A percentile compares a stretch with the other conserved stretches of the same genome.
phyloP scores from a whole-genome alignment of 2,888 invertebrate species.

The Drosophila macrospina region DNA sequence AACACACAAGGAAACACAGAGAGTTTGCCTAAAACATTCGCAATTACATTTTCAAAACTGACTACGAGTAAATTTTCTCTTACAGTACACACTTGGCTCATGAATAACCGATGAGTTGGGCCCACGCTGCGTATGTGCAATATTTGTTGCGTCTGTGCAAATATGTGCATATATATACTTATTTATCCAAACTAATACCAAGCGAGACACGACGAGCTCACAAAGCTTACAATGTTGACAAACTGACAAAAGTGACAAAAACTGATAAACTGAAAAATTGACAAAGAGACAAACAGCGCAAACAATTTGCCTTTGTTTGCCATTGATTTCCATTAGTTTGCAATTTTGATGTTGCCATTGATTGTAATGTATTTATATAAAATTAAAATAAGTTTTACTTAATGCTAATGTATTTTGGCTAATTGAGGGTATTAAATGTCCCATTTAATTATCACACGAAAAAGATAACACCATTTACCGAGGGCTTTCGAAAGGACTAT shows the following conservation, averaged over 20 bases:
- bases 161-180: slow-evolving; percentile 61
- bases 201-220: slow-evolving; percentile 17
- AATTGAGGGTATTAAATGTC: slow-evolving; percentile 54
- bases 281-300: slow-evolving; percentile 8
- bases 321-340: slow-evolving; percentile 48
- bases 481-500: not conserved
- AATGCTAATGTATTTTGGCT: slow-evolving; percentile 35
- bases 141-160: slow-evolving; percentile 47
- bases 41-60: slow-evolving; percentile 10
- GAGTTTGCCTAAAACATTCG: slow-evolving; percentile 11
- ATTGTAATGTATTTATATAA: slow-evolving; percentile 53
- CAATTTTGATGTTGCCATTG: slow-evolving; percentile 37
- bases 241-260: slow-evolving; percentile 16
- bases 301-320: slow-evolving; percentile 38
- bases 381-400: slow-evolving; percentile 32
- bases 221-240: slow-evolving; percentile 16
- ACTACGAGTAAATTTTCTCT: slow-evolving; percentile 6
- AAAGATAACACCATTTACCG: slow-evolving; percentile 3
- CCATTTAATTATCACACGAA: slow-evolving; percentile 13
- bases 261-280: not conserved
- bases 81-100: slow-evolving; percentile 17
- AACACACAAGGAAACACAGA: slow-evolving; percentile 1
- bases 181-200: slow-evolving; percentile 34
- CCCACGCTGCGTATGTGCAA: slow-evolving; percentile 56
- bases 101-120: slow-evolving; percentile 16